A percentile compares a stretch with the other conserved stretches of the same genome.
phyloP scores from a whole-genome alignment of 2,797 vertebrate species.

The Lophotriccus pileatus region DNA sequence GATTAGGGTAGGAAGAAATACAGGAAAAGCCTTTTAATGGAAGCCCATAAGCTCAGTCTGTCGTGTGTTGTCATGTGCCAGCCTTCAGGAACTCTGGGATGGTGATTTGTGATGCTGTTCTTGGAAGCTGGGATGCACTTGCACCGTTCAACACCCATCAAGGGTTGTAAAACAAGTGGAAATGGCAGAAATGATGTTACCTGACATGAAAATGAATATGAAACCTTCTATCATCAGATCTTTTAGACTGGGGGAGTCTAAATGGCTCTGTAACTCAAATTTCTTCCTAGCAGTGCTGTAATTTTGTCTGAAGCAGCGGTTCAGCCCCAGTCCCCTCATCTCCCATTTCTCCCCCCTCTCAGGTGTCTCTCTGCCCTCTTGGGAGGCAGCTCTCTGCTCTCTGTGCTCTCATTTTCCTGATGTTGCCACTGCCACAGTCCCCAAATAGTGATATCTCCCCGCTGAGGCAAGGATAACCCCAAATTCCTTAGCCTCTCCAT shows the following conservation, averaged over 20 bases:
- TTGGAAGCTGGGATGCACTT: neutral
- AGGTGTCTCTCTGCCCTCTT: accelerated
- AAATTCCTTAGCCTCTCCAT: neutral
- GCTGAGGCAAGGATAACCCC: neutral
- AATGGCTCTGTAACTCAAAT: neutral
- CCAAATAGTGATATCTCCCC: neutral
- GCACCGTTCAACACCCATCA: neutral
- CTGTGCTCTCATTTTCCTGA: neutral
- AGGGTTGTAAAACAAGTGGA: neutral
- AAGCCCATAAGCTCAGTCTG: accelerated
- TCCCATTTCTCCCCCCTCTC: neutral
- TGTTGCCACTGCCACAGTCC: neutral
- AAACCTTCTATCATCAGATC: neutral
- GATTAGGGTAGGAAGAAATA: neutral
- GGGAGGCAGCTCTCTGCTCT: neutral
- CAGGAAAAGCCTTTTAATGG: neutral
- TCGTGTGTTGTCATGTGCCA: neutral
- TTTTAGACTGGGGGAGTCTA: neutral
- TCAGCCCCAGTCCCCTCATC: neutral
- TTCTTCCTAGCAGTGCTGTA: neutral
- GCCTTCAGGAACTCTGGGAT: neutral
- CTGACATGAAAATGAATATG: neutral
- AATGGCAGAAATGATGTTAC: neutral
- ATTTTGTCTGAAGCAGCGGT: neutral
- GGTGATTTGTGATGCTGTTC: neutral